These are phyloP conservation scores for Kradibia gibbosae DNA, from an alignment of 1,140 invertebrate species.

Conservation along the genomic window DNA sequence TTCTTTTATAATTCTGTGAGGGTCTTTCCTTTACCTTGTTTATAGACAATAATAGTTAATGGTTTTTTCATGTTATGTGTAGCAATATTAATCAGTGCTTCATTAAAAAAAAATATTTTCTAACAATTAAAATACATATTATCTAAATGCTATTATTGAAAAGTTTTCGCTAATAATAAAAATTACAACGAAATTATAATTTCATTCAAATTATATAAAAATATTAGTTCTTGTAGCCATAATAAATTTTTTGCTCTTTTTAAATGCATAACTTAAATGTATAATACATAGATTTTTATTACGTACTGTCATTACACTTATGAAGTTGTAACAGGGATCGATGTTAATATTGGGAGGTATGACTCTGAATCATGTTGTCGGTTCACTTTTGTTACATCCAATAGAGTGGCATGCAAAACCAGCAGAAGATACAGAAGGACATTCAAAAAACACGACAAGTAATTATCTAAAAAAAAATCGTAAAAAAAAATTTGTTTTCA, in stretches of 20 bases:
- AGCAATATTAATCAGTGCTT: too few relatives aligned
- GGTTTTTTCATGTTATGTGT: too few relatives aligned
- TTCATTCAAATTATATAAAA: neutral
- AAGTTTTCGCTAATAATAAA: too few relatives aligned
- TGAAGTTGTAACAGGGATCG: conserved; percentile 74
- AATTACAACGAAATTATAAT: too few relatives aligned
- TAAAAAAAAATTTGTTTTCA: too few relatives aligned
- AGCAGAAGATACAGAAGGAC: conserved; percentile 54
- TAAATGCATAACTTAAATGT: neutral
- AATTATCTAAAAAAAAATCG: conserved; percentile 42
- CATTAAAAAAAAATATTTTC: too few relatives aligned
- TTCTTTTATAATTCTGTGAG: too few relatives aligned
- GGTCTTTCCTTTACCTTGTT: too few relatives aligned
- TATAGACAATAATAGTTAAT: too few relatives aligned
- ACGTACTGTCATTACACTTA: conserved; percentile 28
- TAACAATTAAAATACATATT: too few relatives aligned
- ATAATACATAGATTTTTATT: neutral
- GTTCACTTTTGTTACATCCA: conserved; percentile 77
- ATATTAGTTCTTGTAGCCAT: neutral
- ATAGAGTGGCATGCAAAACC: conserved; percentile 80
- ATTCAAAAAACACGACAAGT: conserved; percentile 50
- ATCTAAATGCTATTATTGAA: too few relatives aligned
- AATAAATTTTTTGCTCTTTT: neutral
- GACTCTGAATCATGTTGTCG: conserved; percentile 77
- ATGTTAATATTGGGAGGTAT: conserved; percentile 77